Evolutionary conservation across 2,888 invertebrate genomes (phyloP).

Genomic region (Dysmachus trigonus): DNA sequence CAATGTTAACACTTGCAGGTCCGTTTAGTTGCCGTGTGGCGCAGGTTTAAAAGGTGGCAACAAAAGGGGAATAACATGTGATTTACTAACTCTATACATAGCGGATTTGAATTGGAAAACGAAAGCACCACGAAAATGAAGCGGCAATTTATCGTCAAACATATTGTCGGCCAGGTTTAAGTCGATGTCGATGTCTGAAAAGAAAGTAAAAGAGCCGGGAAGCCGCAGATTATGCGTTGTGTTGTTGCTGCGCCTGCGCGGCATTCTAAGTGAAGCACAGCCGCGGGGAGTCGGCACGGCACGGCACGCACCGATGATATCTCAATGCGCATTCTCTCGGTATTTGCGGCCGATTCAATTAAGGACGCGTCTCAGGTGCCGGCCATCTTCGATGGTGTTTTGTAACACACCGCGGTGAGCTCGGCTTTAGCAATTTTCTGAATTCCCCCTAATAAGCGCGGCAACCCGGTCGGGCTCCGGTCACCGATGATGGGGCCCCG

Average conservation of each 20-base stretch:
- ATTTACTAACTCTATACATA: neutral
- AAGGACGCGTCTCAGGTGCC: neutral
- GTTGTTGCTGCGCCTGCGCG: neutral
- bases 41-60: neutral
- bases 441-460: neutral
- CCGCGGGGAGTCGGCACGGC: neutral
- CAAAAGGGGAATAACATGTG: slow-evolving; percentile 2
- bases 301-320: slow-evolving; percentile 29
- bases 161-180: neutral
- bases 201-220: slow-evolving; percentile 14
- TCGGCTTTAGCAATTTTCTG: neutral
- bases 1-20: neutral
- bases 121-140: neutral
- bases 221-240: slow-evolving; percentile 9
- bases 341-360: neutral
- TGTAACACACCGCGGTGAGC: neutral
- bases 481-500: neutral
- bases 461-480: neutral
- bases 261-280: slow-evolving; percentile 17
- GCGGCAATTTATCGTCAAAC: slow-evolving; percentile 6
- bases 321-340: slow-evolving; percentile 6
- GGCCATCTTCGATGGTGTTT: slow-evolving; percentile 19
- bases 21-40: too few species aligned
- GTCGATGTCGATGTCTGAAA: neutral
- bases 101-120: neutral